Evolutionary conservation across 2,113 vertebrate genomes (phyloP), one percentile per base, ranked within the genome.

Genomic region (Catharus fuscescens): DNA sequence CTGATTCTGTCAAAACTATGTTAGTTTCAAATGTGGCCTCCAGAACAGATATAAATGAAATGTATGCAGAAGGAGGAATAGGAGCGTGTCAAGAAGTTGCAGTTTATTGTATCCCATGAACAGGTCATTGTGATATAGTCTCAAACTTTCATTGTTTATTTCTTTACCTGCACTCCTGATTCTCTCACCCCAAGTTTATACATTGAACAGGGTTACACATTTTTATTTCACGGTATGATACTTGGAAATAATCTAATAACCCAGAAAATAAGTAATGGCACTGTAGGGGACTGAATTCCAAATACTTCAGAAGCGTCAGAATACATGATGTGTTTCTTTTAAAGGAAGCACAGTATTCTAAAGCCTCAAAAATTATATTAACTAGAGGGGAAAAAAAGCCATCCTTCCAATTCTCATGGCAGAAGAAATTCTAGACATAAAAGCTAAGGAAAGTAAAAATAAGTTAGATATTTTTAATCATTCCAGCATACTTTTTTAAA

Each of bases 371-470:
- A 88, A 64, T 48, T 32, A 67, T 42, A 50, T 23, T 56, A 44
- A 76, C 5, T 62, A 50, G 7, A 1, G 2, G 24, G 20, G 8
- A 13, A 48, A 42, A 45, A 61, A 62, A 24, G 2, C 14, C 0
- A 9, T 4, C 81, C 12, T 81, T 76, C 40, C 21, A 54, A 40
- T 73, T 90, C 24, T 34, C 23, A 72, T 23, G 26, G 8, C 10
- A 66, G 26, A 54, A 88, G 17, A 88, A 66, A 80, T 64, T 66
- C 38, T 67, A 80, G 42, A 66, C 12, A 80, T 85, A 48, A 91
- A 80, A 83, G 25, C 38, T 84, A 74, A 90, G 42, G 24, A 90
- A 81, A 89, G 74, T 44, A 79, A 91, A 95, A 76, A 38, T 59
- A 64, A 79, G 21, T 54, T 81, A 60, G 32, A 1, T 24, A 28